Conservation (phyloP, 2,888 invertebrate genomes). For the Xiphydria camelus region DNA sequence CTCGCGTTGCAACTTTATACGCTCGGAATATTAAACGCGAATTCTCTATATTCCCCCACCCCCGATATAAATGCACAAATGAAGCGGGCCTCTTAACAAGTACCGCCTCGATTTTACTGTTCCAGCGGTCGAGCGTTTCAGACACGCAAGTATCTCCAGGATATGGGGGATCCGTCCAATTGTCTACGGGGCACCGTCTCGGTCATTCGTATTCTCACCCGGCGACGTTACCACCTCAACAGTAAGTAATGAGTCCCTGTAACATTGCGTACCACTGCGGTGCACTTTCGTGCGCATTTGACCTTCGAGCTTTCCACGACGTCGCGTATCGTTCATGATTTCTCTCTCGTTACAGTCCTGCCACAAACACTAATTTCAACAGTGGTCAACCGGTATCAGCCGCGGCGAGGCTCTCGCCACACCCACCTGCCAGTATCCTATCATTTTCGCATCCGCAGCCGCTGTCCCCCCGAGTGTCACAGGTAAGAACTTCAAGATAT, state of each 20-base stretch:
- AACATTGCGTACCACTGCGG: too few relatives aligned
- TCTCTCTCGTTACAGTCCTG: conserved; percentile 35
- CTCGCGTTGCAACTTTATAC: too few relatives aligned
- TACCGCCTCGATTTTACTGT: neutral
- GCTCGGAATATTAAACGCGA: too few relatives aligned
- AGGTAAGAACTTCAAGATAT: conserved; percentile 47
- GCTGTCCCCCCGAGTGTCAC: conserved; percentile 62
- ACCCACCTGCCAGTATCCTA: conserved; percentile 57
- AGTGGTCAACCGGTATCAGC: conserved; percentile 55
- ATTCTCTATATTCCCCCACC: too few relatives aligned
- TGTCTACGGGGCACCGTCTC: conserved; percentile 55
- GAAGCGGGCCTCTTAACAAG: too few relatives aligned
- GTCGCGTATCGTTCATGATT: too few relatives aligned
- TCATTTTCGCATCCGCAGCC: conserved; percentile 60
- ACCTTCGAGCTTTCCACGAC: too few relatives aligned
- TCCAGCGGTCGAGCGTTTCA: conserved; percentile 60
- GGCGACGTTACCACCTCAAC: conserved; percentile 53
- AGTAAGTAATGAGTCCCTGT: conserved; percentile 42
- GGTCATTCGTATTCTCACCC: conserved; percentile 55
- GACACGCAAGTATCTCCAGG: conserved; percentile 68
- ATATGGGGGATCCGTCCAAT: conserved; percentile 60
- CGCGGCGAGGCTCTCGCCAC: conserved; percentile 63
- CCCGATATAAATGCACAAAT: too few relatives aligned
- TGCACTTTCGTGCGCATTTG: too few relatives aligned
- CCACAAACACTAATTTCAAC: conserved; percentile 57